Percentiles rank a stretch among this genome's conserved stretches.
These are phyloP conservation scores for Tribolium madens DNA, from an alignment of 1,140 invertebrate species.

Conservation along the genomic window DNA sequence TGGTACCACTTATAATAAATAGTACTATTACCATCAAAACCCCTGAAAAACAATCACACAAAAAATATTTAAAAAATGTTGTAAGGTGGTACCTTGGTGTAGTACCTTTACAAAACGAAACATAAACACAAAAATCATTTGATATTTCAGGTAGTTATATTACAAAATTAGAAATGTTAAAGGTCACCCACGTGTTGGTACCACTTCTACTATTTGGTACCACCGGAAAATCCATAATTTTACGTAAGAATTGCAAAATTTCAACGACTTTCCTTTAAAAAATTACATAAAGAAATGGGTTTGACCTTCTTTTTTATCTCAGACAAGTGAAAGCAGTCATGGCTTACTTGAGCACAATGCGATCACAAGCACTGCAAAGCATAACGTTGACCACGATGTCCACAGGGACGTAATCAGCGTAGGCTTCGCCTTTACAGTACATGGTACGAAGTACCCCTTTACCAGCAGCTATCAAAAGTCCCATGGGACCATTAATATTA, in stretches of 20 bases:
- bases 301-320: not conserved
- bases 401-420: constrained; percentile 89
- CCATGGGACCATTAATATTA: constrained; percentile 91
- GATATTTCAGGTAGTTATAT: too few species aligned
- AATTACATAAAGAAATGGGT: not conserved
- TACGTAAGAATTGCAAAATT: not conserved
- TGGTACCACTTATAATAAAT: too few species aligned
- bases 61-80: too few species aligned
- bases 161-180: too few species aligned
- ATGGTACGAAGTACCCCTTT: constrained; percentile 89
- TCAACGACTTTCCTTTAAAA: not conserved
- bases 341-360: constrained; percentile 61
- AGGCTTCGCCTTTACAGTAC: constrained; percentile 81
- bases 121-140: too few species aligned
- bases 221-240: not conserved
- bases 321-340: not conserved
- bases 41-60: too few species aligned
- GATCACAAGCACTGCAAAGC: constrained; percentile 72
- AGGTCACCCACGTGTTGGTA: too few species aligned
- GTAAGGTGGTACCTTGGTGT: too few species aligned
- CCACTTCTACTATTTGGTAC: too few species aligned
- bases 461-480: constrained; percentile 80
- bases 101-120: too few species aligned
- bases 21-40: too few species aligned
- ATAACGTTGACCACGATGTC: constrained; percentile 85